Evolutionary conservation across 2,797 vertebrate genomes (phyloP).

Genomic region (Gymnothorax reevesii): DNA sequence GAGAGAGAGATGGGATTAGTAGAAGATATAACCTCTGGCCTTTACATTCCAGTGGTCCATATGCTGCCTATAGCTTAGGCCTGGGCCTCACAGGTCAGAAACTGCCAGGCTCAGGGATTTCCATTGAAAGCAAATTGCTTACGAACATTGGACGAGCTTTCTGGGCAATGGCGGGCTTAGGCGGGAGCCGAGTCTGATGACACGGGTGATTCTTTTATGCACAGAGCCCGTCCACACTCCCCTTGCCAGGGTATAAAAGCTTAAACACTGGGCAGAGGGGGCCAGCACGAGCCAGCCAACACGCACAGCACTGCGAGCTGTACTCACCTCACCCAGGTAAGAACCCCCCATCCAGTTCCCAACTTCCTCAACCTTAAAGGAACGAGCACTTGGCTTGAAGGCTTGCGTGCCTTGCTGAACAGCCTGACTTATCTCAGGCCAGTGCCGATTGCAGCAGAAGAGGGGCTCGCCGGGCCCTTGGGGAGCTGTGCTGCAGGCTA

Average conservation of each 20-base stretch:
- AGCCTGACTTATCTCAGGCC: not conserved
- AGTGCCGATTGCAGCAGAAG: not conserved
- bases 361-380: constrained; percentile 25
- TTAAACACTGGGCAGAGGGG: constrained; percentile 50
- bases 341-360: constrained; percentile 57
- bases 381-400: not conserved
- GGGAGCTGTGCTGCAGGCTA: not conserved
- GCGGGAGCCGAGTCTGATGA: constrained; percentile 78
- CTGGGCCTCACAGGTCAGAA: constrained; percentile 44
- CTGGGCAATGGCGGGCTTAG: constrained; percentile 71
- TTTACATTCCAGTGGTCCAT: constrained; percentile 57
- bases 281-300: constrained; percentile 73
- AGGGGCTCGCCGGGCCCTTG: not conserved
- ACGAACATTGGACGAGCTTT: constrained; percentile 69
- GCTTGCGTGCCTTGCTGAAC: not conserved
- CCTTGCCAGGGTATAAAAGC: constrained; percentile 94
- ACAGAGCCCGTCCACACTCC: constrained; percentile 63
- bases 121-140: constrained; percentile 84
- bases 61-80: constrained; percentile 50
- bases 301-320: constrained; percentile 73
- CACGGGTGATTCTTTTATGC: constrained; percentile 82
- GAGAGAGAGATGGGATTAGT: constrained; percentile 49
- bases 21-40: constrained; percentile 57
- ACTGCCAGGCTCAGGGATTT: constrained; percentile 74
- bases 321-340: constrained; percentile 87